Percentiles rank a stretch among this genome's conserved stretches.
phyloP scores from a whole-genome alignment of 2,888 invertebrate species.

The Phengaris alcon region DNA sequence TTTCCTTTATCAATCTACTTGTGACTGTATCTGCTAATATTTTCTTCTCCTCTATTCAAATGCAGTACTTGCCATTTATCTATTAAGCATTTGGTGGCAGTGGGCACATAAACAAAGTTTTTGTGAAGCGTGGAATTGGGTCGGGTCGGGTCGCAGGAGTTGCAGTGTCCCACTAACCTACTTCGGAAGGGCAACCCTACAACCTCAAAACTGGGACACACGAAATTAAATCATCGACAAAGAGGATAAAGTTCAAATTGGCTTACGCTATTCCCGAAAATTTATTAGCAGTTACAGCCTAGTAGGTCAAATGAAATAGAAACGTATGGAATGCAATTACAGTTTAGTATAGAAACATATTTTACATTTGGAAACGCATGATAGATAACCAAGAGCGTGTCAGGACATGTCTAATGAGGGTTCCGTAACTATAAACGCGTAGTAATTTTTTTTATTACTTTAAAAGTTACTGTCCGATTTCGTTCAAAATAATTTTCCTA shows the following conservation, averaged over 20 bases:
- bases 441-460: no score
- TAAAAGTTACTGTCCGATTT: no score
- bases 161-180: conserved; percentile 68
- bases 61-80: no score
- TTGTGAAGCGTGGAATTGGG: conserved; percentile 59
- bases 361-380: not conserved
- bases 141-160: conserved; percentile 53
- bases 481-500: no score
- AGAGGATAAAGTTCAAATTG: not conserved
- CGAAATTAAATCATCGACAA: not conserved
- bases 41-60: no score
- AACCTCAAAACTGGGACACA: conserved; percentile 33
- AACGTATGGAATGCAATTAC: not conserved
- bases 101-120: conserved; percentile 37
- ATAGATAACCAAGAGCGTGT: not conserved
- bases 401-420: no score
- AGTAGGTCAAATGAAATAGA: not conserved
- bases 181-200: conserved; percentile 58
- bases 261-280: not conserved
- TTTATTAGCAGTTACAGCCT: not conserved
- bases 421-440: no score
- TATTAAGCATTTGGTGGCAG: not conserved
- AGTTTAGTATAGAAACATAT: not conserved
- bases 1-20: no score
- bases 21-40: no score